Percentiles rank a stretch among this genome's conserved stretches.
Conservation (phyloP, 2,888 invertebrate genomes). For the Pammene fasciana region DNA sequence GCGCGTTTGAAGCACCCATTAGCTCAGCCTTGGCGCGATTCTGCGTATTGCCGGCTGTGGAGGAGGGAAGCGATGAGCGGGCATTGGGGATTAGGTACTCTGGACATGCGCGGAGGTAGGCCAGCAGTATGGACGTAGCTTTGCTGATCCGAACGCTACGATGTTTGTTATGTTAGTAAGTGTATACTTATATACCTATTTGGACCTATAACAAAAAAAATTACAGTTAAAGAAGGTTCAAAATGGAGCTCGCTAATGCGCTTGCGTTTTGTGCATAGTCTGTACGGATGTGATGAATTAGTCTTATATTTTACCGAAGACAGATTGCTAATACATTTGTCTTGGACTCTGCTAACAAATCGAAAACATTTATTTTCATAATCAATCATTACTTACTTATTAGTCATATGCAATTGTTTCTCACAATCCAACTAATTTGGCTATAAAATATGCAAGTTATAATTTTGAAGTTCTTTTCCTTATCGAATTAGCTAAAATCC, state of each 20-base stretch:
- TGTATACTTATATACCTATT: too few species aligned
- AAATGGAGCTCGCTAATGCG: background rate
- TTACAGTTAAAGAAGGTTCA: background rate
- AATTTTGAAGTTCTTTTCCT: too few species aligned
- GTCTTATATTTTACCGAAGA: conserved; percentile 8
- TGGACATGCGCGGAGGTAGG: background rate
- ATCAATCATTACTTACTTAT: background rate
- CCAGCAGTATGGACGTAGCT: too few species aligned
- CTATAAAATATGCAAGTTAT: background rate
- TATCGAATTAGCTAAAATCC: too few species aligned
- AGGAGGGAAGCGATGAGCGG: conserved; percentile 50
- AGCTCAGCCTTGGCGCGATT: conserved; percentile 73
- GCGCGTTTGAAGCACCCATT: conserved; percentile 75
- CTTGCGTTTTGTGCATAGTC: too few species aligned
- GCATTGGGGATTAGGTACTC: background rate
- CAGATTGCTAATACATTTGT: background rate
- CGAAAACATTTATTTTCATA: background rate
- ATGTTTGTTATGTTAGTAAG: too few species aligned
- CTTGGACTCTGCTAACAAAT: background rate
- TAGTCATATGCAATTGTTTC: background rate
- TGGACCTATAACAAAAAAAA: too few species aligned
- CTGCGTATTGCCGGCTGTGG: conserved; percentile 55
- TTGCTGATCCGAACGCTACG: too few species aligned
- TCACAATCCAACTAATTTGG: background rate
- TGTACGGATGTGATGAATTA: conserved; percentile 2